Percentiles rank a stretch among this genome's conserved stretches.
Conservation (phyloP, 1,140 invertebrate species). For the Drosophila ironensis region DNA sequence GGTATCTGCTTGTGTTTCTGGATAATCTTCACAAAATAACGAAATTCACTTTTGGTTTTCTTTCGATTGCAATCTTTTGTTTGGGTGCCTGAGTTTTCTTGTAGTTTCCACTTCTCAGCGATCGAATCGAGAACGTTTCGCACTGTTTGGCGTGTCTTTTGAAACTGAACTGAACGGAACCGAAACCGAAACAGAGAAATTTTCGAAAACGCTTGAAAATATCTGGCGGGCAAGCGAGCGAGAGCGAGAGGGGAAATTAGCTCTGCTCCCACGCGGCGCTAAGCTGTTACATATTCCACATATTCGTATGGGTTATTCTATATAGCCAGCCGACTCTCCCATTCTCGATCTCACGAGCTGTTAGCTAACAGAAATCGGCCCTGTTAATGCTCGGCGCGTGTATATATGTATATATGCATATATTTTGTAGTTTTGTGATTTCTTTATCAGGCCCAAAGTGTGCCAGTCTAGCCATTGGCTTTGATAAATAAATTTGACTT, state of each 20-base stretch:
- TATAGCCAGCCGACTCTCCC: no score
- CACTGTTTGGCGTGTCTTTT: constrained; percentile 65
- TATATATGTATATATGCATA: constrained; percentile 5
- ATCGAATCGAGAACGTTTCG: constrained; percentile 36
- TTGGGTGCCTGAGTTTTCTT: background rate
- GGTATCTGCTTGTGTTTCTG: constrained; percentile 13
- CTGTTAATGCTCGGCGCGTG: constrained; percentile 22
- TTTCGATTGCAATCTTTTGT: constrained; percentile 13
- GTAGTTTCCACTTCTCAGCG: background rate
- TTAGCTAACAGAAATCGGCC: constrained; percentile 14
- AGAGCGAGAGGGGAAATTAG: background rate
- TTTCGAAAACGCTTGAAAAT: constrained; percentile 58
- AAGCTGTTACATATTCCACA: constrained; percentile 40
- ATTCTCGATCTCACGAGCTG: constrained; percentile 20
- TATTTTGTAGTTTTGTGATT: background rate
- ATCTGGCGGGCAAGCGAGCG: constrained; percentile 5
- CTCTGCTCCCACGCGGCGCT: constrained; percentile 42
- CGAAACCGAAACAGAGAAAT: no score
- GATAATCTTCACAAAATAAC: constrained; percentile 39
- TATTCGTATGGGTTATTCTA: no score
- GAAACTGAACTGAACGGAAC: constrained; percentile 69
- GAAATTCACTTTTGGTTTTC: constrained; percentile 26
- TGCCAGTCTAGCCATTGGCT: constrained; percentile 28
- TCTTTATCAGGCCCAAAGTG: constrained; percentile 15
- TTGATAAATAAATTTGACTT: constrained; percentile 45